Conservation (phyloP, 2,797 vertebrate species). For the Bovichtus diacanthus region DNA sequence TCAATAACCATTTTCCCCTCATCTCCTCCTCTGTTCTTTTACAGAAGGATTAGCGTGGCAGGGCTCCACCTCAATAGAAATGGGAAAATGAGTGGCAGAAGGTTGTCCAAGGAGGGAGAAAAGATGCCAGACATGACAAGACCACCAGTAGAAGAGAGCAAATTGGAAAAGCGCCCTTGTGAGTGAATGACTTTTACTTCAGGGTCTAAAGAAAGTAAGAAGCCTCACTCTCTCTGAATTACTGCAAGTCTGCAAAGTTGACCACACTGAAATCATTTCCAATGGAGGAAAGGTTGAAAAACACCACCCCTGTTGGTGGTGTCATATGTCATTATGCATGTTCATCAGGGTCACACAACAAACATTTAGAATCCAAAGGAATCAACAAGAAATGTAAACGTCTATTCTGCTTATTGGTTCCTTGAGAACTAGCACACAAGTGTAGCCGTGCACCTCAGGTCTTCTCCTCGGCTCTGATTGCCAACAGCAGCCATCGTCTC, state of each 20-base stretch:
- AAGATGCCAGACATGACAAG: constrained; percentile 40
- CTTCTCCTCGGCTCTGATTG: no score
- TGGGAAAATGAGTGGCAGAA: constrained; percentile 50
- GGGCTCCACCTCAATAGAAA: constrained; percentile 45
- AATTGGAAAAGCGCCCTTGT: constrained; percentile 18
- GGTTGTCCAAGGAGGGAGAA: constrained; percentile 33
- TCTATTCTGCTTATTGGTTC: no score
- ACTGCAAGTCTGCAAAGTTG: constrained; percentile 1
- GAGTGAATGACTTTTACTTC: constrained; percentile 27
- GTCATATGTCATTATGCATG: not conserved
- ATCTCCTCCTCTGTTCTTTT: constrained; percentile 48
- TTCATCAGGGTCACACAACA: no score
- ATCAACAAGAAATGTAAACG: no score
- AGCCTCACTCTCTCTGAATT: not conserved
- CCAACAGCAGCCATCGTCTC: no score
- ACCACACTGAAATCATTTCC: not conserved
- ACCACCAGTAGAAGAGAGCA: constrained; percentile 42
- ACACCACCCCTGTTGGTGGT: not conserved
- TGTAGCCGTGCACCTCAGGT: no score
- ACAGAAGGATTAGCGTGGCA: constrained; percentile 48
- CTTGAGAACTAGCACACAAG: no score
- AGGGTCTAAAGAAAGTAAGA: constrained; percentile 3
- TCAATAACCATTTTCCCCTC: constrained; percentile 53
- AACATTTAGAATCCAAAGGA: no score
- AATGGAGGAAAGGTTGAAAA: not conserved